Percentiles rank a stretch among this genome's conserved stretches.
Evolutionary conservation across 35 echinoderm and acorn worm species (phyloP).

Genomic region (Apostichopus californicus): DNA sequence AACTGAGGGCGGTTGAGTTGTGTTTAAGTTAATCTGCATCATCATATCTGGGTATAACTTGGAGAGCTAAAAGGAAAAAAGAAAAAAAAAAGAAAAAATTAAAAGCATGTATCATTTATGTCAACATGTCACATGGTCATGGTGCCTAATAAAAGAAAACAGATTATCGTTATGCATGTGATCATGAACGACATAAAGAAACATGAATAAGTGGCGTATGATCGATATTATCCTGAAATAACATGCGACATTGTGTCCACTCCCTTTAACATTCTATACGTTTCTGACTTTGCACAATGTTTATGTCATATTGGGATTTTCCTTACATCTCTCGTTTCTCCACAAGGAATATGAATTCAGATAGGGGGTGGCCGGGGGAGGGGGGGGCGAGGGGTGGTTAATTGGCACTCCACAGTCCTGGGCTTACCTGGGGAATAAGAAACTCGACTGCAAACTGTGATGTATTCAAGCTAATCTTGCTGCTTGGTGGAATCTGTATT

Average conservation of each 20-base stretch:
- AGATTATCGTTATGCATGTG: no score
- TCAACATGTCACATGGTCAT: no score
- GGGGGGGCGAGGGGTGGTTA: no score
- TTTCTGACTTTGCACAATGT: background rate
- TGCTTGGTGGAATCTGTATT: slow-evolving; percentile 14
- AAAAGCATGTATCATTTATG: background rate
- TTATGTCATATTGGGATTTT: background rate
- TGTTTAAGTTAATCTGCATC: slow-evolving; percentile 72
- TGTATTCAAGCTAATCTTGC: slow-evolving; percentile 48
- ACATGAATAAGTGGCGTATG: no score
- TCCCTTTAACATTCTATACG: background rate
- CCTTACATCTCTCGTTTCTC: background rate
- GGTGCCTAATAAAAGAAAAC: background rate
- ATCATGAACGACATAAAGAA: no score
- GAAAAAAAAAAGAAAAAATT: background rate
- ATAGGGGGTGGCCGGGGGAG: background rate
- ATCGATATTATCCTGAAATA: no score
- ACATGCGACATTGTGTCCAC: background rate
- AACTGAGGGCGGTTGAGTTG: slow-evolving; percentile 54
- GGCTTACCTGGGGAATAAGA: slow-evolving; percentile 66
- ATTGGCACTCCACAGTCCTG: background rate
- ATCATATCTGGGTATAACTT: slow-evolving; percentile 73
- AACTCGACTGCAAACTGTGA: slow-evolving; percentile 55
- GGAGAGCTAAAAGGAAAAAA: slow-evolving; percentile 21
- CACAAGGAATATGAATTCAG: background rate